Evolutionary conservation across 2,113 vertebrate genomes (phyloP), one percentile per base, ranked within the genome.

Genomic region (Cercocebus atys): DNA sequence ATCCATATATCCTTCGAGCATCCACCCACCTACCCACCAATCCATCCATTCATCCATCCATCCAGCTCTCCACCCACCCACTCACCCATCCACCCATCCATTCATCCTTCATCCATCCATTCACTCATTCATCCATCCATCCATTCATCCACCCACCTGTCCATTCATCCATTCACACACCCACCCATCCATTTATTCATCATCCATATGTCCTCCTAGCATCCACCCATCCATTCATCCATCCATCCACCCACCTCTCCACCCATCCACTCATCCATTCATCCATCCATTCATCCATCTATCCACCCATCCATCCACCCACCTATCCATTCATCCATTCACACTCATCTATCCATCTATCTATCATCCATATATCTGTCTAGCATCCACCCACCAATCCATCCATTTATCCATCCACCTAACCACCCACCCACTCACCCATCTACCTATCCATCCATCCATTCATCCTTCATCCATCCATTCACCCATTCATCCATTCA

Each of bases 31-130:
- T 27, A 64, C 8, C 40, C 17, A 73, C 2, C 50, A 18, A 83
- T 9, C 6, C 10, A n/a, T 6, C 9, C 27, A 35, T 4, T 13
- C 72, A 78, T 6, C 23, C 38, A 30, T 32, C 8, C 12, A 27
- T 0, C 27, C 10, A 47, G 1, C 12, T 38, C 57, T 6, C 2
- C 22, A 55, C 2, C 6, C 0, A 88, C 2, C 25, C 35, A 43
- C 38, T 12, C 25, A 81, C 6, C 1, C 14, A n/a, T 3, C 0
- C 27, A 93, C 3, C 35, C 27, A 45, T 52, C 16, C 1, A 64
- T 64, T 64, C 59, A 64, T 30, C 61, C 30, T 12, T 30, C 35
- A 70, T 38, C 38, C 8, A 81, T 30, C 1, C 11, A 38, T 1
- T 0, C 6, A 93, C 2, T 35, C 30, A 30, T 9, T 2, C 38